Evolutionary conservation across 2,797 vertebrate species (phyloP).

Genomic region (Anas bahamensis): DNA sequence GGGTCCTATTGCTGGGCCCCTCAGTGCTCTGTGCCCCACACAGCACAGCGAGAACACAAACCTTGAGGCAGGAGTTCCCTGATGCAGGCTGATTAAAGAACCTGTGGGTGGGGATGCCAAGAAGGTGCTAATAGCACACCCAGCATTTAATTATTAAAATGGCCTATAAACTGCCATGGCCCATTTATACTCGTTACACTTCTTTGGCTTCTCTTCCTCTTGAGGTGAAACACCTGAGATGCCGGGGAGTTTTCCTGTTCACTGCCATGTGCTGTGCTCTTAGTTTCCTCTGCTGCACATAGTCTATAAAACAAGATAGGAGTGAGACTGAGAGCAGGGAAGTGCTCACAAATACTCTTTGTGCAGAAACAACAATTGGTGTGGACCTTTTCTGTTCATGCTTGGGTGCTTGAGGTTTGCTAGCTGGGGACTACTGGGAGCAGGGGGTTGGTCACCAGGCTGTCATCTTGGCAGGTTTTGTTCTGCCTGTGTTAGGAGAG

Average conservation of each 20-base stretch:
- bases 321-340: background rate
- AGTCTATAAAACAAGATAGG: background rate
- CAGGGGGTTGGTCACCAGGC: background rate
- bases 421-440: background rate
- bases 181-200: background rate
- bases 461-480: background rate
- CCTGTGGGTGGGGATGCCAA: background rate
- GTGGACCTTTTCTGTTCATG: background rate
- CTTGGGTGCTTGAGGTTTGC: background rate
- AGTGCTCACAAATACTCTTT: background rate
- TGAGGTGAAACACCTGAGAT: background rate
- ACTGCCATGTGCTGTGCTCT: background rate
- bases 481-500: background rate
- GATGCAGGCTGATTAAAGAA: background rate
- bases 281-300: background rate
- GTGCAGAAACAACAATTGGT: background rate
- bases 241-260: background rate
- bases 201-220: background rate
- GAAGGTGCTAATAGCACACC: slow-evolving; percentile 3
- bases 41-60: background rate
- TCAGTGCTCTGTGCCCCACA: background rate
- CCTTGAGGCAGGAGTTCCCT: background rate
- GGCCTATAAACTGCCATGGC: slow-evolving; percentile 14
- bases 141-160: slow-evolving; percentile 40
- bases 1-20: background rate